Base-by-base conservation (phyloP, 2,797 vertebrate species). In the Dallia pectoralis region DNA sequence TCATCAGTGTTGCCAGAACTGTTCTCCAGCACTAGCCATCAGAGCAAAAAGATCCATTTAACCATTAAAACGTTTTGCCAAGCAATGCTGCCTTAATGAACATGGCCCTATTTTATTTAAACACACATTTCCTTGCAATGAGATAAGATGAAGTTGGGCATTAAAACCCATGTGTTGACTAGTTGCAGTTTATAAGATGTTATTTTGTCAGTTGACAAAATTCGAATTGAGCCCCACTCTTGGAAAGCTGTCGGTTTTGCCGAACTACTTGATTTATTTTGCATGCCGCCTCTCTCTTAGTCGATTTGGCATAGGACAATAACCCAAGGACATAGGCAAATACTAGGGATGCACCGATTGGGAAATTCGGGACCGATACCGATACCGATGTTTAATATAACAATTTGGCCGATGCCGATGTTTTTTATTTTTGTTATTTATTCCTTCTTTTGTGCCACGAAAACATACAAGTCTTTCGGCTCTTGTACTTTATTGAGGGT, bases 101-200 rank as follows among this genome's bases (percentile, higher is more conserved):
- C 33, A 49, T 53, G n/a, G n/a, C 51, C 51, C 51, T 53, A 8
- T 7, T n/a, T 53, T 53, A 53, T 19, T 53, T 53, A 11, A 53
- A 53, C 51, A n/a, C n/a, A 53, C 51, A 53, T 53, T n/a, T n/a
- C 2, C 51, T 8, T 53, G 51, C n/a, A 53, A 53, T 22, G 7
- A 53, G n/a, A 19, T n/a, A 8, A n/a, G 51, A 48, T 47, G 9
- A 69, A 8, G 29, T 29, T 33, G 7, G 18, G 9, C 48, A 30
- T 19, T 30, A 25, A 4, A 11, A 29, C 48, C 27, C 48, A 32
- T 49, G 29, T 47, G 74, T 69, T 75, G 69, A 53, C 48, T 27
- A 14, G 1, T 27, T 75, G 48, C 51, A 29, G 69, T 66, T 56
- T 40, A 75, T 59, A 69, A 71, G 74, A 25, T 19, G 2, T 56